Conservation (phyloP, 1,140 invertebrate species). For the Plectrocnemia conspersa region DNA sequence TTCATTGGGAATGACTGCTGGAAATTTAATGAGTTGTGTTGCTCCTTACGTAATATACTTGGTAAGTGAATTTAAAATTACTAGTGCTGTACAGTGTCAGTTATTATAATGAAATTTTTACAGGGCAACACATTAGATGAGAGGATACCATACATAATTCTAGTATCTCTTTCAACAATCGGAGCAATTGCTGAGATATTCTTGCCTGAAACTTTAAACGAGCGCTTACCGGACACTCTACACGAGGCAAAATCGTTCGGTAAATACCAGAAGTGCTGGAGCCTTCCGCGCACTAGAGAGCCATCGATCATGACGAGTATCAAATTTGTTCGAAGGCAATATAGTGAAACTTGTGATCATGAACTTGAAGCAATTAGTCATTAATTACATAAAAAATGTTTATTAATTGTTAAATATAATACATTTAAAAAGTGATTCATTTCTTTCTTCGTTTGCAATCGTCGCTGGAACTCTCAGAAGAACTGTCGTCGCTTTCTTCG, state of each 20-base stretch:
- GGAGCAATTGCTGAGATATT: slow-evolving; percentile 56
- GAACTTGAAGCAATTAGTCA: slow-evolving; percentile 1
- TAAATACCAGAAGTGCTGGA: slow-evolving; percentile 55
- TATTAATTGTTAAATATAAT: background rate
- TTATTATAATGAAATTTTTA: slow-evolving; percentile 22
- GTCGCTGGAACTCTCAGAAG: slow-evolving; percentile 15
- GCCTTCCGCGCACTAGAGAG: slow-evolving; percentile 44
- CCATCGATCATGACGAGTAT: slow-evolving; percentile 24
- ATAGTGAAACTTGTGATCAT: slow-evolving; percentile 22
- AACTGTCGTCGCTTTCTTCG: slow-evolving; percentile 12
- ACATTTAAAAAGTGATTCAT: background rate
- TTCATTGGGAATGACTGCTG: slow-evolving; percentile 57
- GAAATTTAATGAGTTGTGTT: slow-evolving; percentile 55
- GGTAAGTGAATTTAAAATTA: slow-evolving; percentile 49
- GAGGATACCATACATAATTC: slow-evolving; percentile 54
- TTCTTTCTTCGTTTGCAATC: slow-evolving; percentile 13
- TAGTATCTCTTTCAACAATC: slow-evolving; percentile 52
- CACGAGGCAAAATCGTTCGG: slow-evolving; percentile 67
- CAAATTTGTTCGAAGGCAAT: slow-evolving; percentile 18
- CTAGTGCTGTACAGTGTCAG: background rate
- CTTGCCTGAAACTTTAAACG: slow-evolving; percentile 66
- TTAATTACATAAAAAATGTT: background rate
- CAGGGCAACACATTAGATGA: slow-evolving; percentile 38
- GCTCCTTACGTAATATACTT: slow-evolving; percentile 69
- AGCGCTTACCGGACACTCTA: slow-evolving; percentile 65